These are phyloP conservation scores for Choristoneura rosaceana DNA, from an alignment of 2,888 invertebrate species.

Conservation along the genomic window DNA sequence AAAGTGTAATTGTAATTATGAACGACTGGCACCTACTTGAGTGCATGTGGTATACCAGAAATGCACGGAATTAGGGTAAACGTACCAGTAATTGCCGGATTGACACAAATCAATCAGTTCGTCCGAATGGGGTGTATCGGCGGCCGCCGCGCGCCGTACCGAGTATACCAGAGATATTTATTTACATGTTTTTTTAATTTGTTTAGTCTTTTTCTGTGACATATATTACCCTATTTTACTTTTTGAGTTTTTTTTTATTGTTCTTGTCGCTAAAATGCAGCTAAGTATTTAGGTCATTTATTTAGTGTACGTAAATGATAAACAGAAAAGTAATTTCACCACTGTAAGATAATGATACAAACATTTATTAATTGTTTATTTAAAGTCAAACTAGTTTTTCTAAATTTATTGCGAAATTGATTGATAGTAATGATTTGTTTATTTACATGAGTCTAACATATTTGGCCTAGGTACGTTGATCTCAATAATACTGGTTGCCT, in stretches of 20 bases:
- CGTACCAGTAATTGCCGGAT: slow-evolving; percentile 54
- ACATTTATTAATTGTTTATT: no score
- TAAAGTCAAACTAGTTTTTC: background rate
- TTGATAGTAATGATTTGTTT: background rate
- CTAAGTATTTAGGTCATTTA: no score
- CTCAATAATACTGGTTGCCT: background rate
- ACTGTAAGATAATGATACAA: no score
- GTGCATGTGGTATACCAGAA: slow-evolving; percentile 34
- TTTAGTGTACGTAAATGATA: no score
- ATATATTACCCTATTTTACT: no score
- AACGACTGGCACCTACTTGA: slow-evolving; percentile 2
- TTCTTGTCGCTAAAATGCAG: no score
- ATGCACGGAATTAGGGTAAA: slow-evolving; percentile 52
- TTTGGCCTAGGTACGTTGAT: background rate
- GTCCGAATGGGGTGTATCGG: slow-evolving; percentile 16
- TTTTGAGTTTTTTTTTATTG: no score
- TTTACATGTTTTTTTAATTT: slow-evolving; percentile 12
- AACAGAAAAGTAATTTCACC: no score
- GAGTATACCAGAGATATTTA: slow-evolving; percentile 30
- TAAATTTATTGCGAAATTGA: background rate
- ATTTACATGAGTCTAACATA: background rate
- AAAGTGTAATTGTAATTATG: slow-evolving; percentile 17
- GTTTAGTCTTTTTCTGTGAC: background rate
- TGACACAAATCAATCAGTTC: slow-evolving; percentile 52
- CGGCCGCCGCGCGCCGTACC: slow-evolving; percentile 47